phyloP scores from a whole-genome alignment of 2,888 invertebrate genomes.

The Stegophylla sp. region DNA sequence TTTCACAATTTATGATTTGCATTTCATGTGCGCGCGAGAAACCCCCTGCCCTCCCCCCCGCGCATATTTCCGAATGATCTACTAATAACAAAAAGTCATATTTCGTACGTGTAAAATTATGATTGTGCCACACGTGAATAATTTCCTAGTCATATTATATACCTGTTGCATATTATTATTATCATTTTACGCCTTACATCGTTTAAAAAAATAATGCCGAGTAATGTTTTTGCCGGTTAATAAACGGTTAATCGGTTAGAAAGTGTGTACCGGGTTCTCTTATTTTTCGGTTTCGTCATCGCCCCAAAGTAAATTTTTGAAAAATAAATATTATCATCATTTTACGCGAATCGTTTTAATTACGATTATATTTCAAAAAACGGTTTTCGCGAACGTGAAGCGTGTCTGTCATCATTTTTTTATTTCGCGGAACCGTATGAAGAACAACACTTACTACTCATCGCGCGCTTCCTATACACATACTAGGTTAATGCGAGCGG shows the following conservation, averaged over 20 bases:
- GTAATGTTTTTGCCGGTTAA: conserved; percentile 13
- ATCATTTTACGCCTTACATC: background rate
- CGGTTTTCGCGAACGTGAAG: background rate
- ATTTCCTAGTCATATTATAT: background rate
- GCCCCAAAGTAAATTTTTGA: background rate
- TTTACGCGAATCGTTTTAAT: background rate
- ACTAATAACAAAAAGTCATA: background rate
- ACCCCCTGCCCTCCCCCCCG: background rate
- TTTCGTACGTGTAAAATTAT: background rate
- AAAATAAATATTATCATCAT: background rate
- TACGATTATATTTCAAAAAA: background rate
- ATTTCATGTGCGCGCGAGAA: background rate
- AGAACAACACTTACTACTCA: background rate
- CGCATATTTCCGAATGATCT: background rate
- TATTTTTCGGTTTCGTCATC: no score
- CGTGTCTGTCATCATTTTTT: background rate
- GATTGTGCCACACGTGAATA: background rate
- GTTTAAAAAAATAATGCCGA: conserved; percentile 5
- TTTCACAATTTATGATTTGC: background rate
- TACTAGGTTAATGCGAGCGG: background rate
- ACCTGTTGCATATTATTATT: background rate
- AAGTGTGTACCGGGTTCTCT: no score
- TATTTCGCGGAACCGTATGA: background rate
- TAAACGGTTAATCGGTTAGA: no score
- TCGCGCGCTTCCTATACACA: background rate